A percentile compares a stretch with the other conserved stretches of the same genome.
Evolutionary conservation across 2,888 invertebrate species (phyloP).

Genomic region (Frankliniella intonsa): DNA sequence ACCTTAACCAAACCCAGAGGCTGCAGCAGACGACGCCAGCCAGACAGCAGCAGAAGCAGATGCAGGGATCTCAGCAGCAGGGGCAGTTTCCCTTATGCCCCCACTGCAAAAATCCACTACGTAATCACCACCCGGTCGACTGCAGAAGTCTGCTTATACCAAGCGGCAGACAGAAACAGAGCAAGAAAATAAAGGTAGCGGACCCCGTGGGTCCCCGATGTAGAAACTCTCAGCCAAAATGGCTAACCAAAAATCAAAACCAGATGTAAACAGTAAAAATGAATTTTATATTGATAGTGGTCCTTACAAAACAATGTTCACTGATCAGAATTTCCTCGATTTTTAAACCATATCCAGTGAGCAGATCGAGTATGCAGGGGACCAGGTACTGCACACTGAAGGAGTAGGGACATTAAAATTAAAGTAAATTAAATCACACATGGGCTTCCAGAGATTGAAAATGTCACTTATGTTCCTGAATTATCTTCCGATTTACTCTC

Average conservation of each 20-base stretch:
- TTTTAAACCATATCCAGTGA: background rate
- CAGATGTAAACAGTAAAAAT: background rate
- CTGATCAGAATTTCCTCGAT: background rate
- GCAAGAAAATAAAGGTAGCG: background rate
- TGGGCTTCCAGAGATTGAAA: too few relatives aligned
- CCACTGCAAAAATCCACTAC: too few relatives aligned
- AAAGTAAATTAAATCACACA: too few relatives aligned
- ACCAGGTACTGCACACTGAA: too few relatives aligned
- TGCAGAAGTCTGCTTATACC: background rate
- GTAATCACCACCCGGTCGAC: too few relatives aligned
- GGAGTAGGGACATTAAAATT: background rate
- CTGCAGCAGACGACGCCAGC: too few relatives aligned
- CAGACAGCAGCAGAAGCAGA: too few relatives aligned
- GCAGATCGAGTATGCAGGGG: background rate
- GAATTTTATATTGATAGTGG: background rate
- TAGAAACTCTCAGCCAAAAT: background rate
- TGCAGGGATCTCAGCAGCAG: too few relatives aligned
- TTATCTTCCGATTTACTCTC: too few relatives aligned
- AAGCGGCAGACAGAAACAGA: background rate
- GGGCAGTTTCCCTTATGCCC: too few relatives aligned
- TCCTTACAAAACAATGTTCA: background rate
- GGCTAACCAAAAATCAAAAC: background rate
- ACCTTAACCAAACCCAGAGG: background rate
- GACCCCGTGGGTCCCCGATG: too few relatives aligned
- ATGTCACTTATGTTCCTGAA: too few relatives aligned